Evolutionary conservation across 2,888 invertebrate genomes (phyloP).

Genomic region (Disparrhopalites patrizii): DNA sequence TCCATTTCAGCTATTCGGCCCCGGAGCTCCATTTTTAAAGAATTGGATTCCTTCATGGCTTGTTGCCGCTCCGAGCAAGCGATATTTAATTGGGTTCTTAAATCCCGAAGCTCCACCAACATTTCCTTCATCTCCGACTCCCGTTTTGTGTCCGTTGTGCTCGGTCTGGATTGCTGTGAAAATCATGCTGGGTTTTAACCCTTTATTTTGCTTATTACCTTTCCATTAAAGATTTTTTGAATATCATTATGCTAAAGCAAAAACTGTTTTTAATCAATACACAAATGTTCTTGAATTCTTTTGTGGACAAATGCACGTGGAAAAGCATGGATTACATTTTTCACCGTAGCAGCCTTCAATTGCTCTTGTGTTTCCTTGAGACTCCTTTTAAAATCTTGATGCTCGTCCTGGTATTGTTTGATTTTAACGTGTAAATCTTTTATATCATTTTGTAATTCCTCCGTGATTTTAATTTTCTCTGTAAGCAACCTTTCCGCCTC

Average conservation of each 20-base stretch:
- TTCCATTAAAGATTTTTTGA: too few relatives aligned
- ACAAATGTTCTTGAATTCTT: too few relatives aligned
- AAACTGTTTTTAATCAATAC: too few relatives aligned
- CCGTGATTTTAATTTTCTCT: slow-evolving; percentile 25
- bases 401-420: slow-evolving; percentile 36
- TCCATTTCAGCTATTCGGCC: slow-evolving; percentile 39
- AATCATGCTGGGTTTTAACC: too few relatives aligned
- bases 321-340: slow-evolving; percentile 15
- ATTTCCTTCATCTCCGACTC: slow-evolving; percentile 39
- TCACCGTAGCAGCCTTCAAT: slow-evolving; percentile 29
- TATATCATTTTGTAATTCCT: slow-evolving; percentile 39
- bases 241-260: too few relatives aligned
- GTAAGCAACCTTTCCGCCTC: slow-evolving; percentile 26
- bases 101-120: slow-evolving; percentile 36
- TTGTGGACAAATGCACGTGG: too few relatives aligned
- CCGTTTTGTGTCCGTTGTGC: slow-evolving; percentile 13
- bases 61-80: slow-evolving; percentile 37
- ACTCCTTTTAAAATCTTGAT: slow-evolving; percentile 38
- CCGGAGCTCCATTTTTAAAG: slow-evolving; percentile 38
- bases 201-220: too few relatives aligned
- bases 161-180: slow-evolving; percentile 5
- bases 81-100: slow-evolving; percentile 38
- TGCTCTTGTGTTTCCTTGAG: slow-evolving; percentile 42
- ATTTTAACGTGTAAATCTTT: slow-evolving; percentile 33
- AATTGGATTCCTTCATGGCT: slow-evolving; percentile 40